These are phyloP conservation scores for Gasterosteus nipponicus DNA, from an alignment of 2,113 vertebrate species.

Conservation along the genomic window DNA sequence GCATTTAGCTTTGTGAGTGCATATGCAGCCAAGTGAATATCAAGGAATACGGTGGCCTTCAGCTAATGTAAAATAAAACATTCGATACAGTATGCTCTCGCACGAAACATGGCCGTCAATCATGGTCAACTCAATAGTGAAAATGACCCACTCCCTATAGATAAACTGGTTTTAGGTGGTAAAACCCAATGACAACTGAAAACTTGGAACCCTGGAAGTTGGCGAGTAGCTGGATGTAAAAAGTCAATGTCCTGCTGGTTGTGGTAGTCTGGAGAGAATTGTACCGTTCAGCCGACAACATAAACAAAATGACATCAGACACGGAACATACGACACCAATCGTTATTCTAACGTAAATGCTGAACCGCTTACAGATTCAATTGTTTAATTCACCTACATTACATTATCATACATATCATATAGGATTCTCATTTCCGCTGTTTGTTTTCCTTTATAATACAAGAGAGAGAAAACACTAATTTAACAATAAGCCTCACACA, in stretches of 20 bases:
- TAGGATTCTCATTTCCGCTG: neutral
- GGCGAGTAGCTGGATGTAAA: neutral
- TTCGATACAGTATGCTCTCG: neutral
- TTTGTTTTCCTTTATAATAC: neutral
- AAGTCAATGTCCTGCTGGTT: neutral
- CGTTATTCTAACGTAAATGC: neutral
- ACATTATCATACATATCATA: neutral
- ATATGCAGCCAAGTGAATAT: neutral
- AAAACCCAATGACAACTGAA: neutral
- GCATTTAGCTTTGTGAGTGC: neutral
- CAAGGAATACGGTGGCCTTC: neutral
- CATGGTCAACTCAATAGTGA: neutral
- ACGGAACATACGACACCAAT: neutral
- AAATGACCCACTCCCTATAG: neutral
- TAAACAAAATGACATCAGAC: neutral
- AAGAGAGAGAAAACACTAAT: neutral
- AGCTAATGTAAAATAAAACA: neutral
- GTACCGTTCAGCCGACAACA: neutral
- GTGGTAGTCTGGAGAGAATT: neutral
- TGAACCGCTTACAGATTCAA: neutral
- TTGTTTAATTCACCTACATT: neutral
- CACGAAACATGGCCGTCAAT: neutral
- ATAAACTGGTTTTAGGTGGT: neutral
- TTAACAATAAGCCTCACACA: slow-evolving; percentile 10
- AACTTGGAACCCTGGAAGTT: neutral